Base-by-base conservation (phyloP, 2,113 vertebrate genomes). In the Podocnemis expansa region DNA sequence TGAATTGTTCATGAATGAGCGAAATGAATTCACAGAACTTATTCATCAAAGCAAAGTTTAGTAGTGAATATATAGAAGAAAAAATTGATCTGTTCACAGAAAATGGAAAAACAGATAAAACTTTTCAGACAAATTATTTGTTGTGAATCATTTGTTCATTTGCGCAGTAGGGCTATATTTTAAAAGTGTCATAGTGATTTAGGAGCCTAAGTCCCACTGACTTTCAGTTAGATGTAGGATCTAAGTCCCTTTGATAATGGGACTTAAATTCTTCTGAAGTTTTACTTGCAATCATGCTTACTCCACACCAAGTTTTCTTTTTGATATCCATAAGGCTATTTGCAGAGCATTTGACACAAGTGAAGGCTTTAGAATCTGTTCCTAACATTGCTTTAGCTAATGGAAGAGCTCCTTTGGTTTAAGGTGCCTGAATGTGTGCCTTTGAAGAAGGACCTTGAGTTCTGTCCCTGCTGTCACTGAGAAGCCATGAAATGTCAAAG, bases 41-140 rank as follows among this genome's bases (percentile, higher is more conserved):
- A 90, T 5, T 55, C 51, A 5, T 22, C 58, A 58, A n/a, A 87
- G 49, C 10, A 78, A 85, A 86, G 17, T 4, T 41, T 80, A 60
- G 43, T n/a, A 75, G 29, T 70, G 22, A 85, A 45, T 58, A 78
- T 92, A 89, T 83, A 87, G 43, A 63, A 83, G 82, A 83, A 88
- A 81, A n/a, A 43, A 45, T 22, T 43, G 34, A 79, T 47, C 34
- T 85, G 47, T 85, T 90, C 89, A 19, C 12, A 49, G 76, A 29
- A 16, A 76, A 76, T 45, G 25, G 41, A 76, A 29, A 27, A 8
- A 88, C 82, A 89, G 45, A 31, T 41, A 75, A 78, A 86, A n/a
- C 52, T 38, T 63, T 93, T 93, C 60, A 80, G 79, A 29, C 56
- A 55, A 2, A 41, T 80, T 88, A 78, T 84, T 88, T 95, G 78